These are phyloP conservation scores for Drosophila suboccidentalis DNA, from an alignment of 2,888 invertebrate genomes.

Conservation along the genomic window DNA sequence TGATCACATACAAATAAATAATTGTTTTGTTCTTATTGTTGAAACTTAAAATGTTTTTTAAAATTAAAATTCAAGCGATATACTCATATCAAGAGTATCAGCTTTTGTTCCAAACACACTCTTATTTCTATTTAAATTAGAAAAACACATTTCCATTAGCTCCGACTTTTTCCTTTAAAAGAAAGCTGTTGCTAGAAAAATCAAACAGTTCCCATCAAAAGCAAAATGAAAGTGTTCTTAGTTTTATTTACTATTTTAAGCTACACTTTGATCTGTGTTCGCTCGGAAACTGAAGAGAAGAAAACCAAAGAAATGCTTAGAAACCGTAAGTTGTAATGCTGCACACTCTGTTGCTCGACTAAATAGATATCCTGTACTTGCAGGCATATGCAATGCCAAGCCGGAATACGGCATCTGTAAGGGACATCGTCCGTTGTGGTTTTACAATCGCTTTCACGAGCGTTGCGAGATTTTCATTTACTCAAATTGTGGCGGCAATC, in stretches of 20 bases:
- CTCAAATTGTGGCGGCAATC: constrained; percentile 56
- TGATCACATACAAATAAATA: no score
- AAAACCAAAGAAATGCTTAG: neutral
- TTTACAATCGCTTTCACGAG: neutral
- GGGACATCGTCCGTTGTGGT: constrained; percentile 31
- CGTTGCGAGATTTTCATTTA: constrained; percentile 27
- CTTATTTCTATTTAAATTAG: neutral
- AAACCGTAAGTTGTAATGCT: constrained; percentile 6
- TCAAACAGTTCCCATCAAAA: neutral
- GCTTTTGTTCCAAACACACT: no score
- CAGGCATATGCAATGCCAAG: constrained; percentile 32
- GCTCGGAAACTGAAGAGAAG: neutral
- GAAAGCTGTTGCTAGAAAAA: neutral
- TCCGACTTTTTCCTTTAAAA: neutral
- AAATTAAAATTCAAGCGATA: no score
- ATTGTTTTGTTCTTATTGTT: no score
- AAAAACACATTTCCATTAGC: constrained; percentile 29
- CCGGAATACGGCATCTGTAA: constrained; percentile 36
- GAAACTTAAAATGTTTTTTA: no score
- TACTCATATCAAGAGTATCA: no score
- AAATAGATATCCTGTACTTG: neutral
- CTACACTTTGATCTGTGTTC: neutral
- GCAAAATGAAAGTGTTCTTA: neutral
- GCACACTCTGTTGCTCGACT: neutral
- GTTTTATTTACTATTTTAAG: neutral